These are phyloP conservation scores for Brachionus paranguensis DNA, from an alignment of 1,140 invertebrate genomes.

Conservation along the genomic window DNA sequence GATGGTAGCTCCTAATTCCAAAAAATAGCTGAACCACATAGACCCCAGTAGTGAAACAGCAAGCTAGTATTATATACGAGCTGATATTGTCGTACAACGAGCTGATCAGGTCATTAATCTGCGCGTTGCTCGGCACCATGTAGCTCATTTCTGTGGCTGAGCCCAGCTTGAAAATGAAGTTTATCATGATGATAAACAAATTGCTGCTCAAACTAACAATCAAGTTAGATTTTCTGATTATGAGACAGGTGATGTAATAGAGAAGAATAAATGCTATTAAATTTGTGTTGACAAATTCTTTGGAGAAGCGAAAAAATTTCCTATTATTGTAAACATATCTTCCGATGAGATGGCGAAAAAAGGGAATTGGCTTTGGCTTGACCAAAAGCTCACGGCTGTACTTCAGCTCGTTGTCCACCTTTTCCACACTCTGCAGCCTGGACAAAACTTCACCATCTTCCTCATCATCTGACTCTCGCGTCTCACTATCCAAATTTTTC, in stretches of 20 bases:
- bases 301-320: conserved; percentile 25
- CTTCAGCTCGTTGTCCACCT: conserved; percentile 1
- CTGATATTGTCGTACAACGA: conserved; percentile 11
- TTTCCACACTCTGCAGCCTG: background rate
- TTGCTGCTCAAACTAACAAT: conserved; percentile 29
- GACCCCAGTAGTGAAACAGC: background rate
- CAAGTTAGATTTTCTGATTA: conserved; percentile 24
- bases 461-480: background rate
- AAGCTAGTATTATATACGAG: conserved; percentile 2
- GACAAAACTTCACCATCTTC: background rate
- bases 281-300: conserved; percentile 36
- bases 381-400: background rate
- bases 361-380: background rate
- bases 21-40: conserved; percentile 11
- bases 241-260: conserved; percentile 30
- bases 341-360: background rate
- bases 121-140: background rate
- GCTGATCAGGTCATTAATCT: conserved; percentile 1
- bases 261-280: conserved; percentile 36
- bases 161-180: conserved; percentile 33
- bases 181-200: conserved; percentile 6
- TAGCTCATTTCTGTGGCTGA: background rate
- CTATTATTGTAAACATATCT: conserved; percentile 16
- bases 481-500: background rate
- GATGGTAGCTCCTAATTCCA: conserved; percentile 27